Conservation (phyloP, 2,113 vertebrate species). For the Lutjanus erythropterus region DNA sequence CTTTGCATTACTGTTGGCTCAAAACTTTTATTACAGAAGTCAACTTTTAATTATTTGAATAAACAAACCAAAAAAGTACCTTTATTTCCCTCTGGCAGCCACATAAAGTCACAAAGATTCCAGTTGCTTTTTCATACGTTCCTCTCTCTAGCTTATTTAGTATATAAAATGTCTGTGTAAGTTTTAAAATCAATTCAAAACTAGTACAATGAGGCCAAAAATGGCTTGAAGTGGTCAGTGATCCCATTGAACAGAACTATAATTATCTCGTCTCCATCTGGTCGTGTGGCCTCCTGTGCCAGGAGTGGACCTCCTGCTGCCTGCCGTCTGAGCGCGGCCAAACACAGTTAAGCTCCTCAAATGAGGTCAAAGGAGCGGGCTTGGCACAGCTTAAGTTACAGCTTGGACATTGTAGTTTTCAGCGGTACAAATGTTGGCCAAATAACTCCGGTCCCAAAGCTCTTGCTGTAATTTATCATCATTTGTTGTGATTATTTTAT, state of each 20-base stretch:
- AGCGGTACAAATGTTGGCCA: constrained; percentile 37
- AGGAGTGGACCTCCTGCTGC: constrained; percentile 67
- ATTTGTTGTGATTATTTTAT: constrained; percentile 40
- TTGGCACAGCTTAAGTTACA: constrained; percentile 60
- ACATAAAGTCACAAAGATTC: neutral
- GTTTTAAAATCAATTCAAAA: constrained; percentile 36
- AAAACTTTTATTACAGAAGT: constrained; percentile 17
- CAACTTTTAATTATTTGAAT: constrained; percentile 37
- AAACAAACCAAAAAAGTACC: neutral
- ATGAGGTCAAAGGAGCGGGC: constrained; percentile 67
- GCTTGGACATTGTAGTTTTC: constrained; percentile 58
- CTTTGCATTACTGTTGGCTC: constrained; percentile 10
- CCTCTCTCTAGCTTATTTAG: neutral
- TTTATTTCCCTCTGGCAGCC: constrained; percentile 25
- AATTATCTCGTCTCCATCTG: constrained; percentile 78
- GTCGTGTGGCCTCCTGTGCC: constrained; percentile 53
- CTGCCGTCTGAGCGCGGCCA: constrained; percentile 43
- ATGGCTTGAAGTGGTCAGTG: constrained; percentile 46
- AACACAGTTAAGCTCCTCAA: constrained; percentile 62
- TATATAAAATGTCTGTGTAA: constrained; percentile 11
- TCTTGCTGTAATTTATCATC: constrained; percentile 42
- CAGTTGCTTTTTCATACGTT: neutral
- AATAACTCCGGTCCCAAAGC: constrained; percentile 39
- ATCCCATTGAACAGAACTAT: constrained; percentile 64
- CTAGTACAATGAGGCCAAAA: constrained; percentile 46